Base-by-base conservation (phyloP, 2,113 vertebrate genomes). In the Ariopsis seemanni region DNA sequence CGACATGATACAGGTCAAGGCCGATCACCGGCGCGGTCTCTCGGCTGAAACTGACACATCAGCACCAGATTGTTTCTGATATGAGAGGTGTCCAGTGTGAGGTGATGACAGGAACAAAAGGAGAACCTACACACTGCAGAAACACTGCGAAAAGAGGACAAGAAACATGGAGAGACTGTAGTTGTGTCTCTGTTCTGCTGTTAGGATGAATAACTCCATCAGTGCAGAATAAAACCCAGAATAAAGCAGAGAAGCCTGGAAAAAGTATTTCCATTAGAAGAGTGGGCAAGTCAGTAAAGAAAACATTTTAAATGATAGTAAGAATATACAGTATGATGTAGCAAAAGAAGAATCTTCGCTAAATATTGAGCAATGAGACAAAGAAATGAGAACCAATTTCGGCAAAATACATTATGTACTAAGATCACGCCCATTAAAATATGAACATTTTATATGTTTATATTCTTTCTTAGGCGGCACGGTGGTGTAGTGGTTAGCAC, bases 51-150 rank as follows among this genome's bases (percentile, higher is more conserved):
- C 91, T 89, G 91, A 94, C 93, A 93, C 93, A 92, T 93, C 93
- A 93, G 92, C 93, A 95, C 92, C 96, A 97, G 96, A 97, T 97
- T 94, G 95, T 94, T 96, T 95, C 94, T 97, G 96, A 97, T 96
- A 97, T 94, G 94, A 96, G 95, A 96, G 94, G 95, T 95, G 95
- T 96, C 52, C 83, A 91, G 94, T 94, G 94, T 94, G 88, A 91
- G 93, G 77, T 30, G 15, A 57, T 15, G 94, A 96, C 94, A 89
- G 90, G 93, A 93, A 27, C 67, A 79, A 57, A 72, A 58, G 82
- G 27, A 58, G 50, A 85, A 86, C 83, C 75, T 25, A 69, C 62
- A 72, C 82, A 67, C 69, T 75, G 79, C 6, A 57, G 22, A 71
- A 12, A 52, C 25, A 75, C 12, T 14, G 4, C 20, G 18, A 53